phyloP scores from a whole-genome alignment of 2,113 vertebrate genomes.

The Copsychus sechellarum region DNA sequence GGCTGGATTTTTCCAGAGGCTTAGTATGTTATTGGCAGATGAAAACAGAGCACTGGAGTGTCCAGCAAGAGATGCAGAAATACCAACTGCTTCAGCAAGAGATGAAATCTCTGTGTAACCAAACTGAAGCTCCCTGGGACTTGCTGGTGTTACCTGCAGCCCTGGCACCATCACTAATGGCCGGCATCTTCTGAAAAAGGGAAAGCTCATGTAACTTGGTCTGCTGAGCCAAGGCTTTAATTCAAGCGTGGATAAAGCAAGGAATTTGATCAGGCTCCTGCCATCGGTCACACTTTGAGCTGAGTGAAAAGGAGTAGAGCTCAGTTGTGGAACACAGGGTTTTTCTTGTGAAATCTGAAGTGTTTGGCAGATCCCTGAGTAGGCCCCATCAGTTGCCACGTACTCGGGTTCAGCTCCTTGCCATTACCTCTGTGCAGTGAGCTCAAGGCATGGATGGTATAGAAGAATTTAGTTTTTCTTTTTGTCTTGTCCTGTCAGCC shows the following conservation, averaged over 20 bases:
- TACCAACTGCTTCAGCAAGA: not conserved
- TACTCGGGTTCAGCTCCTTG: not conserved
- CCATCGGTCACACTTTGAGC: not conserved
- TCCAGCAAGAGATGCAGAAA: not conserved
- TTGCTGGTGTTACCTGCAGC: not conserved
- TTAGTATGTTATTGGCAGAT: not conserved
- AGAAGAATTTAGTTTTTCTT: not conserved
- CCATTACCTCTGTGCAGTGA: not conserved
- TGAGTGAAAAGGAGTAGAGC: slow-evolving; percentile 3
- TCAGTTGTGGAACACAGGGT: not conserved
- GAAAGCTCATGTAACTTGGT: not conserved
- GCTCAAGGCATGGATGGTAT: accelerated
- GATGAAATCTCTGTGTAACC: not conserved
- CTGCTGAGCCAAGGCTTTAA: not conserved
- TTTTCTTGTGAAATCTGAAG: not conserved
- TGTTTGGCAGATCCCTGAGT: not conserved
- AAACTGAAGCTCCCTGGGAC: not conserved
- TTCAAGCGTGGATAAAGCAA: slow-evolving; percentile 48
- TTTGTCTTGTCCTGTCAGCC: not conserved
- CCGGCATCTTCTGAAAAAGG: not conserved
- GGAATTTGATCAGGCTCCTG: slow-evolving; percentile 55
- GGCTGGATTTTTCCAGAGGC: not conserved
- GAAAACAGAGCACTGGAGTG: not conserved
- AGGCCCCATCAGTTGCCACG: accelerated
- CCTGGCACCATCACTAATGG: not conserved